Evolutionary conservation across 2,113 vertebrate species (phyloP), one percentile per base, ranked within the genome.

Genomic region (Nestor notabilis): DNA sequence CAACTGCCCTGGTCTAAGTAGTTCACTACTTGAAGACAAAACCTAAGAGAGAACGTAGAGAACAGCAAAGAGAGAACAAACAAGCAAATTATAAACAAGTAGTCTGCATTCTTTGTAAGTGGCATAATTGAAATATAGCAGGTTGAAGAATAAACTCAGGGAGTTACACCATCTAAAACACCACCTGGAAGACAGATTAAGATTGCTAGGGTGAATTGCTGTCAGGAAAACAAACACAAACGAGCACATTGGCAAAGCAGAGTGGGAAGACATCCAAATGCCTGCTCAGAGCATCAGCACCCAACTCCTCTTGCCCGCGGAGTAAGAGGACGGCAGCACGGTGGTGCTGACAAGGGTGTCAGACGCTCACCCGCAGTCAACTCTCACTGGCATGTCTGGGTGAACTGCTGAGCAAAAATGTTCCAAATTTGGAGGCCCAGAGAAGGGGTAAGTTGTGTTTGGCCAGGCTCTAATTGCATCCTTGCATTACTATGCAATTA

Each of bases 401-500:
- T 84, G 72, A 94, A 41, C 68, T 60, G 79, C 83, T 75, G 77
- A 84, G 89, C 9, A n/a, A 93, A 94, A 94, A 44, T 3, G n/a
- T 52, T 95, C 91, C 91, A 91, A 47, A 95, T 82, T 44, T 70
- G 82, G 93, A 91, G 84, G 89, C 87, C 89, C 69, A 10, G 12
- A 60, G 65, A 94, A 31, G 77, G 83, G 74, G 35, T 76, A 71
- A 77, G 87, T 91, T 94, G 39, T 96, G 65, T 89, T 96, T 95
- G 94, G 87, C 95, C 1, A 3, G 65, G 41, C 89, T 91, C 49
- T 97, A 96, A 95, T 93, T 96, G 89, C 95, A 87, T 95, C 91
- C 87, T 91, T 94, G 89, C 89, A 89, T 96, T 94, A 69, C 94
- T 87, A 29, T 64, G 70, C 93, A 94, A 96, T 97, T 97, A 96